phyloP scores from a whole-genome alignment of 2,888 invertebrate species.

The Apamea crenata region DNA sequence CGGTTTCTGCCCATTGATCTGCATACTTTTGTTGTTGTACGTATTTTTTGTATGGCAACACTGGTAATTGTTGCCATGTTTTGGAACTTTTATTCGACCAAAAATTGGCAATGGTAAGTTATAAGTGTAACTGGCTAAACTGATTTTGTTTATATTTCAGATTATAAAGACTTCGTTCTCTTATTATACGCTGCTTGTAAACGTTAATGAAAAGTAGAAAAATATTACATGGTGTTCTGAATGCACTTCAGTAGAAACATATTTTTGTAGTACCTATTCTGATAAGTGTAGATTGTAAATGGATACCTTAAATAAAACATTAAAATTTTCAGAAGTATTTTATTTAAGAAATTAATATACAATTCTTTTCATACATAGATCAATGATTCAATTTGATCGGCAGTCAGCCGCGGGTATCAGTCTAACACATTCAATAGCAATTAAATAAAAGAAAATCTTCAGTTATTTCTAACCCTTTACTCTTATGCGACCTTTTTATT shows the following conservation, averaged over 20 bases:
- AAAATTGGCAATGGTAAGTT: not conserved
- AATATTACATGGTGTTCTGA: not conserved
- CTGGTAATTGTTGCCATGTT: not conserved
- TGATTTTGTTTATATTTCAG: constrained; percentile 74
- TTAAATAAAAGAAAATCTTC: constrained; percentile 66
- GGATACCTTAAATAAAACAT: constrained; percentile 65
- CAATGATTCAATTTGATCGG: constrained; percentile 81
- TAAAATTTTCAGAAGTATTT: constrained; percentile 83
- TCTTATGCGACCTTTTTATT: constrained; percentile 69
- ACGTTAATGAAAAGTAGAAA: constrained; percentile 81
- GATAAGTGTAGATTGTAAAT: not conserved
- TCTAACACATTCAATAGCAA: constrained; percentile 77
- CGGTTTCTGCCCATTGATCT: constrained; percentile 83
- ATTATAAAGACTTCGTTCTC: constrained; percentile 88
- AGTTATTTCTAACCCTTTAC: constrained; percentile 57
- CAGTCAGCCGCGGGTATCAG: constrained; percentile 77
- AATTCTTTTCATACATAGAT: constrained; percentile 87
- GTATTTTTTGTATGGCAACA: constrained; percentile 37
- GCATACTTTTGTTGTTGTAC: constrained; percentile 81
- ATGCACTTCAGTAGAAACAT: not conserved
- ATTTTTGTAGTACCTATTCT: not conserved
- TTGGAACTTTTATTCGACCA: not conserved
- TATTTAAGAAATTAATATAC: constrained; percentile 90
- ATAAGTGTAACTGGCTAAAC: not conserved
- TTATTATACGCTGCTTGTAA: constrained; percentile 85